Evolutionary conservation across 2,113 vertebrate genomes (phyloP).

Genomic region (Nothoprocta pentlandii): DNA sequence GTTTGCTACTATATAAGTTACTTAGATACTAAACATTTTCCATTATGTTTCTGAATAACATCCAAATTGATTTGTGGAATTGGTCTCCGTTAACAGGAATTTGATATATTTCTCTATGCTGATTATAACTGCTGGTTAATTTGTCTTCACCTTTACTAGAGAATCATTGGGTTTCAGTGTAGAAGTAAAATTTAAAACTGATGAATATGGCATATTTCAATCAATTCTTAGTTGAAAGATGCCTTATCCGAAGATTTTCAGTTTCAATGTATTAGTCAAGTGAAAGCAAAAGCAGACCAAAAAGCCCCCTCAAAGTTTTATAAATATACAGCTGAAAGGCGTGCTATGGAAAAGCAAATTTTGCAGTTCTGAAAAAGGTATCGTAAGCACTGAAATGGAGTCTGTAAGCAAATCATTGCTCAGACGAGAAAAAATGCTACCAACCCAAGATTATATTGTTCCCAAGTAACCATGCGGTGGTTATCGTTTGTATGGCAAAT

Average conservation of each 20-base stretch:
- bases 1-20: neutral
- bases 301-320: neutral
- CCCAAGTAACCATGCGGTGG: neutral
- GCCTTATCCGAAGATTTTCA: neutral
- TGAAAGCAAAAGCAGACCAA: neutral
- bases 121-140: neutral
- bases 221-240: neutral
- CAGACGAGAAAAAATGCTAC: neutral
- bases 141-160: neutral
- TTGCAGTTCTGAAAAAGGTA: neutral
- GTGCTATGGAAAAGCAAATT: neutral
- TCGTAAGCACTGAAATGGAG: neutral
- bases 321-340: neutral
- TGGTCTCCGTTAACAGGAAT: neutral
- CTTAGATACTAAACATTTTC: neutral
- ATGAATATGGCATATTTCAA: neutral
- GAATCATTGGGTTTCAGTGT: neutral
- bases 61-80: neutral
- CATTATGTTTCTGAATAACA: neutral
- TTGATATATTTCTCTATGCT: neutral
- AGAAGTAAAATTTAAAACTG: neutral
- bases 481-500: neutral
- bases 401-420: neutral
- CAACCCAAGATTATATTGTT: neutral
- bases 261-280: neutral